Base-by-base conservation (phyloP, 2,797 vertebrate species). In the Lacerta viridis region DNA sequence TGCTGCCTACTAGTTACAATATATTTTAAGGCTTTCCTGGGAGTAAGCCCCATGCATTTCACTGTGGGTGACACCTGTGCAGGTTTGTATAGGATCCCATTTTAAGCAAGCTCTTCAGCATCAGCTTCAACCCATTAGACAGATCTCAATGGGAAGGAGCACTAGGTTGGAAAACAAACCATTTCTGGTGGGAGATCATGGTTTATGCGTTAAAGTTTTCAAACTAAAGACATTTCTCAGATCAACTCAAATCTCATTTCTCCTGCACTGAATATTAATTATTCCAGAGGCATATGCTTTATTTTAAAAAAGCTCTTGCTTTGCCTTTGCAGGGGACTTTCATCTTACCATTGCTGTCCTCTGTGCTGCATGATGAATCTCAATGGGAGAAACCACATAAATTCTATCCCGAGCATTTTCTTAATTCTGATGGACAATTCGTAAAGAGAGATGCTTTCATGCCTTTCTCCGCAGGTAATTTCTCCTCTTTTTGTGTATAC, bases 341-440 rank as follows among this genome's bases (percentile, higher is more conserved):
- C 7, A 25, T 92, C 25, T 7, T 92, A 20, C 91, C 92, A 3
- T 33, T 92, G 6, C 84, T 93, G 29, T 69, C 86, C 36, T 92
- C 91, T 15, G 92, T 93, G 64, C 94, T 96, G 90, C 11, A 5
- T 3, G 96, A 97, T 20, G 23, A 93, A 78, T 91, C 93, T 0
- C 91, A 96, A 18, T 97, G 96, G 96, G 93, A 96, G 86, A 97
- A 95, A 77, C 94, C 96, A 87, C 91, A 95, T 0, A 4, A n/a
- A 20, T 97, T 97, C 92, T 95, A 96, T 33, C 96, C 96, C 3
- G 91, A 95, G 64, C 96, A 97, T 86, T 97, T 97, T 36, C 95
- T 97, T 23, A 93, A 94, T 0, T 79, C 92, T 7, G 87, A 88
- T 10, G 91, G 91, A 23, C 74, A 81, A 15, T 90, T 93, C 83